These are phyloP conservation scores for Carpatolechia fugitivella DNA, from an alignment of 2,888 invertebrate species.

Conservation along the genomic window DNA sequence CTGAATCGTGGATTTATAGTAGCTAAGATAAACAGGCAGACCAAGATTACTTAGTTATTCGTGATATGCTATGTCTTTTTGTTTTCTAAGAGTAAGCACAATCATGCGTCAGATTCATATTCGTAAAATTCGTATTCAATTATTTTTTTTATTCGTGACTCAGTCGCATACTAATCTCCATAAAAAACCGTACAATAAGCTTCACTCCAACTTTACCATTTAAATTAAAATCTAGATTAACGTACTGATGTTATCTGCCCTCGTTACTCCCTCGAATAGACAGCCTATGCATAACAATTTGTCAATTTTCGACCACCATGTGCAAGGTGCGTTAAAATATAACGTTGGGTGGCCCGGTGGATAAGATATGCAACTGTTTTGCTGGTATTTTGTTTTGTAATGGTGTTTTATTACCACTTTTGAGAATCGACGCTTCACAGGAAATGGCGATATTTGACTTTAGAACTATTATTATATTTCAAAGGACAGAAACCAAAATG, in stretches of 20 bases:
- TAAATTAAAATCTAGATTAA: constrained; percentile 20
- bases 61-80: too few species aligned
- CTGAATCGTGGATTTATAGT: too few species aligned
- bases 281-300: constrained; percentile 22
- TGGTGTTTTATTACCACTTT: neutral
- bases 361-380: neutral
- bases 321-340: neutral
- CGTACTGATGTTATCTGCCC: constrained; percentile 13
- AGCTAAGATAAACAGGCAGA: too few species aligned
- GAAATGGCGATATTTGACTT: too few species aligned
- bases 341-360: neutral
- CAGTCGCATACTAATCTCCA: neutral
- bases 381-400: neutral
- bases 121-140: too few species aligned
- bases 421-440: too few species aligned
- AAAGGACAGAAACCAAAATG: too few species aligned
- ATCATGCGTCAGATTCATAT: too few species aligned
- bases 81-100: too few species aligned
- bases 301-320: constrained; percentile 13
- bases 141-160: too few species aligned
- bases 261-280: constrained; percentile 18
- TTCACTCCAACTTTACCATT: constrained; percentile 7
- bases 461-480: too few species aligned
- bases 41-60: too few species aligned
- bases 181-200: neutral